phyloP scores from a whole-genome alignment of 1,140 invertebrate species.

The Drosophila simulans region DNA sequence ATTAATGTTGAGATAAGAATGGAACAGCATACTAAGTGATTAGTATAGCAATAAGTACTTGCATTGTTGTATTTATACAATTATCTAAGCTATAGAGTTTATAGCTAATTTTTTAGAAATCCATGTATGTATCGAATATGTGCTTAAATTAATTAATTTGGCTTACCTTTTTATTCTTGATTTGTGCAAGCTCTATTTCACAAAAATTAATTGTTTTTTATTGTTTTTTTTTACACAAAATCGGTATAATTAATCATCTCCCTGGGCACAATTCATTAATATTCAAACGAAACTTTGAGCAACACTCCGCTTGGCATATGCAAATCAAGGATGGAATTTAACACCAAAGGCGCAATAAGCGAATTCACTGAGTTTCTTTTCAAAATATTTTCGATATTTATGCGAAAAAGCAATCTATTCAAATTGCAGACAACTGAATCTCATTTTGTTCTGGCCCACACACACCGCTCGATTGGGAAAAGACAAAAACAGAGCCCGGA shows the following conservation, averaged over 20 bases:
- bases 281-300: constrained; percentile 23
- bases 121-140: too few species aligned
- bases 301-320: constrained; percentile 21
- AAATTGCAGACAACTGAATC: constrained; percentile 9
- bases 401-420: constrained; percentile 27
- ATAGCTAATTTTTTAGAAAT: too few species aligned
- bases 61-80: too few species aligned
- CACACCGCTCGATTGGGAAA: not conserved
- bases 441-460: constrained; percentile 5
- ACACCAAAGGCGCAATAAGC: constrained; percentile 22
- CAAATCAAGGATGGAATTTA: constrained; percentile 13
- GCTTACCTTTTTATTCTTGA: constrained; percentile 25
- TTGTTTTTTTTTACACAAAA: constrained; percentile 30
- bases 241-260: constrained; percentile 40
- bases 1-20: not conserved
- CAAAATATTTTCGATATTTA: constrained; percentile 30
- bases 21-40: not conserved
- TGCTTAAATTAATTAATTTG: not conserved
- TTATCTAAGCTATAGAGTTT: too few species aligned
- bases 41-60: too few species aligned
- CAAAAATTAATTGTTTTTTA: constrained; percentile 21
- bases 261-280: constrained; percentile 23
- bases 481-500: constrained; percentile 16
- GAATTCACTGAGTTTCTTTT: constrained; percentile 20
- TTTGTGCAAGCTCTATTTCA: not conserved